phyloP scores from a whole-genome alignment of 2,113 vertebrate species.

The Larimichthys polyactis region DNA sequence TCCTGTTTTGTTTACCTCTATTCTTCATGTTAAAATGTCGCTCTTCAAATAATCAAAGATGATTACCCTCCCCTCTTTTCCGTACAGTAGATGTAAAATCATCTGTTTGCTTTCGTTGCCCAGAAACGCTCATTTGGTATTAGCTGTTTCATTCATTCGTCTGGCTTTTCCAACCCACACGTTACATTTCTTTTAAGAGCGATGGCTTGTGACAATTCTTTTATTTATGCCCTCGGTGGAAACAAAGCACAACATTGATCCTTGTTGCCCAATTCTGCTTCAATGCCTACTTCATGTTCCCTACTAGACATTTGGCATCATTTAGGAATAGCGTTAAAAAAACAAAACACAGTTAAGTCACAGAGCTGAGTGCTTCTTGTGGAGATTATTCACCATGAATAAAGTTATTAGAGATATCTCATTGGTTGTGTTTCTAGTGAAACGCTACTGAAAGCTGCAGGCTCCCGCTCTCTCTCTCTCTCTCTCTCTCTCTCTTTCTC shows the following conservation, averaged over 20 bases:
- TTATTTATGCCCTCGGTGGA: background rate
- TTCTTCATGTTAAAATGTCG: background rate
- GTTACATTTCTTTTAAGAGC: slow-evolving; percentile 19
- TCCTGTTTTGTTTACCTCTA: slow-evolving; percentile 55
- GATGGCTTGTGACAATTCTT: background rate
- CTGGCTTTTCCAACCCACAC: slow-evolving; percentile 26
- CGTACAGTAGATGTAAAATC: slow-evolving; percentile 26
- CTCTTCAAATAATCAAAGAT: background rate
- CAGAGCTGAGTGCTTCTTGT: slow-evolving; percentile 22
- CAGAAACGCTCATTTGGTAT: slow-evolving; percentile 67
- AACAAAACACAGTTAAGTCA: slow-evolving; percentile 18
- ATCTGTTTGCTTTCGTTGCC: slow-evolving; percentile 66
- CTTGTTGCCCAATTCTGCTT: background rate
- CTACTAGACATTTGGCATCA: background rate
- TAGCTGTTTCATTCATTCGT: slow-evolving; percentile 39
- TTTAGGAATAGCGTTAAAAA: background rate
- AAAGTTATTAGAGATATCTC: slow-evolving; percentile 74
- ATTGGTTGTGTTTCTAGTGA: slow-evolving; percentile 67
- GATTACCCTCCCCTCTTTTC: background rate
- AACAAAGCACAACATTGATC: background rate
- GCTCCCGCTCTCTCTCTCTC: slow-evolving; percentile 44
- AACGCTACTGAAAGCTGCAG: slow-evolving; percentile 54
- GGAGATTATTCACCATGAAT: slow-evolving; percentile 65
- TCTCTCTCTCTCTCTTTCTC: slow-evolving; percentile 29
- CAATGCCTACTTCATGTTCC: background rate